Percentiles rank a stretch among this genome's conserved stretches.
Evolutionary conservation across 2,113 vertebrate genomes (phyloP).

Genomic region (Notarius quadriscutis): DNA sequence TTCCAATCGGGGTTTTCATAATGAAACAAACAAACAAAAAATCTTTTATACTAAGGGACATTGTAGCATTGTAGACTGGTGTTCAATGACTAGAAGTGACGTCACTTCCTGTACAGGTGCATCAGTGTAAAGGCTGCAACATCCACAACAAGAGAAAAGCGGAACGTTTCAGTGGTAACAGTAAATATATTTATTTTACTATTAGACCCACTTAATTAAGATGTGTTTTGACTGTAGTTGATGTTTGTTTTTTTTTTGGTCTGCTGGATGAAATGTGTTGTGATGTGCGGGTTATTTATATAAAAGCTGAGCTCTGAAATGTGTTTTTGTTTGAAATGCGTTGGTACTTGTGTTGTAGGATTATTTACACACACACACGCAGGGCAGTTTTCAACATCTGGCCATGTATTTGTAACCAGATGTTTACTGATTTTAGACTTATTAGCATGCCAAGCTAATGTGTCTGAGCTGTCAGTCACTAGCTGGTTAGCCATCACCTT

Average conservation of each 20-base stretch:
- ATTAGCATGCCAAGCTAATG: background rate
- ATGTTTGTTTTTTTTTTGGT: background rate
- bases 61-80: background rate
- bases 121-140: conserved; percentile 37
- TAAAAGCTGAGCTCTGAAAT: background rate
- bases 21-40: too few species aligned
- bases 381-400: background rate
- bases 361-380: background rate
- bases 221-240: background rate
- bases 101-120: conserved; percentile 48
- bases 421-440: background rate
- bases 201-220: background rate
- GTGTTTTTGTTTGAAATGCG: background rate
- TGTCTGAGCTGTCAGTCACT: background rate
- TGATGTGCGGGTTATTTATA: background rate
- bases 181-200: conserved; percentile 7
- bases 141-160: conserved; percentile 43
- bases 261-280: background rate
- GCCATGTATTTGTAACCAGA: background rate
- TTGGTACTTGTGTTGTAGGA: background rate
- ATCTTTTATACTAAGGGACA: too few species aligned
- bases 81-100: conserved; percentile 18
- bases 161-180: conserved; percentile 6
- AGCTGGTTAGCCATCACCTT: background rate
- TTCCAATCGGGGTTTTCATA: too few species aligned